These are phyloP conservation scores for Taphrorychus bicolor DNA, from an alignment of 2,888 invertebrate genomes.

Conservation along the genomic window DNA sequence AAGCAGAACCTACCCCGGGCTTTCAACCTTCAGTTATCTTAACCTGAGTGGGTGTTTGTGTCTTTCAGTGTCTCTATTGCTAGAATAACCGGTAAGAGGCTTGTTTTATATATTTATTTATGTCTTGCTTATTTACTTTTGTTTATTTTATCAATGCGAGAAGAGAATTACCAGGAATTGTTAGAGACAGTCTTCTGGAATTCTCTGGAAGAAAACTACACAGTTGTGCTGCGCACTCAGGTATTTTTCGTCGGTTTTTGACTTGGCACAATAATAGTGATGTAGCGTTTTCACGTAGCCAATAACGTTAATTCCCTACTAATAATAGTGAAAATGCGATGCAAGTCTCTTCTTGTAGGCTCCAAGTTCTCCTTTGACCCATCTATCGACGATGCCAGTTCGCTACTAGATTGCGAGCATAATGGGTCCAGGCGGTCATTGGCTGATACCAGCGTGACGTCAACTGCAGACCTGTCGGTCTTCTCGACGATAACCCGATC, in stretches of 20 bases:
- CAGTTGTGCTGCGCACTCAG: background rate
- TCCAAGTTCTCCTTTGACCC: slow-evolving; percentile 71
- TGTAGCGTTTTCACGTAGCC: background rate
- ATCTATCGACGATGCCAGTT: slow-evolving; percentile 73
- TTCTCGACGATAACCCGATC: slow-evolving; percentile 77
- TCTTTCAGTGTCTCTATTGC: slow-evolving; percentile 4
- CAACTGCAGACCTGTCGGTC: slow-evolving; percentile 82
- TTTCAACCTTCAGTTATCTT: slow-evolving; percentile 1
- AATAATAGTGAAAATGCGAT: too few species aligned
- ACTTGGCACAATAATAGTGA: background rate
- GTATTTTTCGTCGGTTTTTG: background rate
- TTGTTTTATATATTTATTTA: slow-evolving; percentile 13
- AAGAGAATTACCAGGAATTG: background rate
- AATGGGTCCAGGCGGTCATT: slow-evolving; percentile 79
- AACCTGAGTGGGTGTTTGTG: slow-evolving; percentile 28
- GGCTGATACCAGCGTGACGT: slow-evolving; percentile 84
- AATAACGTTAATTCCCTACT: too few species aligned
- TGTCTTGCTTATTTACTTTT: background rate
- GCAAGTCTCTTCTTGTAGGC: slow-evolving; percentile 61
- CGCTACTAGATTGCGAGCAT: slow-evolving; percentile 65
- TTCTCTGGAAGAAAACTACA: background rate
- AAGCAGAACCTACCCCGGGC: slow-evolving; percentile 3
- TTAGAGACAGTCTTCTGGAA: background rate
- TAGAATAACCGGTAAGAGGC: slow-evolving; percentile 28
- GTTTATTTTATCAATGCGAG: background rate